Evolutionary conservation across 1,140 invertebrate species (phyloP), one percentile per base, ranked within the genome.

Genomic region (Kradibia gibbosae): DNA sequence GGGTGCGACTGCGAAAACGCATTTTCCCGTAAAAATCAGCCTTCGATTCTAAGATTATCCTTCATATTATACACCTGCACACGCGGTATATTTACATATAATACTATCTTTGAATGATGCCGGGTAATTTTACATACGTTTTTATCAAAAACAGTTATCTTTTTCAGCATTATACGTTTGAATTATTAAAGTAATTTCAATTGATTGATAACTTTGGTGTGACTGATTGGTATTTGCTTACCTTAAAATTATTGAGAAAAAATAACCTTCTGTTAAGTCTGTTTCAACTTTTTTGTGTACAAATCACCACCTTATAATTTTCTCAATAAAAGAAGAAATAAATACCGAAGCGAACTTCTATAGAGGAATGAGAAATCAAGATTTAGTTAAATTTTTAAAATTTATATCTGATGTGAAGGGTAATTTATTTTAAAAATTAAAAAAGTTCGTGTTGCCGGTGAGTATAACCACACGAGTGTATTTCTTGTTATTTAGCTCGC

Each of bases 91-190:
- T 15, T 20, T 42, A 70, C 13, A 42, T 70, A 42, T 75, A 25
- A 42, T 36, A 22, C 28, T 2, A 45, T n/a, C 17, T 36, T 5
- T 34, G 4, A 34, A 36, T 20, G 75, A 67, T 13, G 20, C 13
- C 22, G 39, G 42, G 50, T 65, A 15, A 70, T 78, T 53, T 78
- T 57, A 72, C n/a, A 60, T 55, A n/a, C 20, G 11, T 34, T 25
- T 42, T 72, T 80, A 80, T 72, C 50, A 17, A n/a, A 22, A 39
- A 25, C n/a, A 36, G 60, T 42, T 65, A 70, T 78, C 76, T 39
- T 31, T 78, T 28, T 3, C 65, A 53, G 55, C 50, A 65, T 55
- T 67, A 36, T 31, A 25, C 31, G n/a, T 70, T 70, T 78, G 31
- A 70, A 36, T 70, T 34, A 78, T 70, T 15, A 50, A 70, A 25